phyloP scores from a whole-genome alignment of 2,888 invertebrate species.

The Fabriciana adippe region DNA sequence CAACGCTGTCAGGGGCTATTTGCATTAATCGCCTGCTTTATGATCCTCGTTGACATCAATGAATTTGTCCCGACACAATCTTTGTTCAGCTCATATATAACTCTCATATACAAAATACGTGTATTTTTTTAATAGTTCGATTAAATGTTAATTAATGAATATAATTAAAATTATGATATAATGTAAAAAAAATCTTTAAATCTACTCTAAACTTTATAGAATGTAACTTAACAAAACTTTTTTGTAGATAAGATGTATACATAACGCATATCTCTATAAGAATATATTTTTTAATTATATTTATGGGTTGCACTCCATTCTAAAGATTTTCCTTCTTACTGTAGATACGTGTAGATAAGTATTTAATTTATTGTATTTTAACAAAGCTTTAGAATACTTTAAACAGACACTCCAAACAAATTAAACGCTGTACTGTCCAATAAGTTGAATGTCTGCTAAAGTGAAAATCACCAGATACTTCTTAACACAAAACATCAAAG shows the following conservation, averaged over 20 bases:
- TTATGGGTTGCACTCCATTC: no score
- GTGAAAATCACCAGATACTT: slow-evolving; percentile 75
- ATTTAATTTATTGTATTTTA: neutral
- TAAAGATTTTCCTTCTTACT: no score
- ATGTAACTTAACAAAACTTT: no score
- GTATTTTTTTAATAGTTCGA: no score
- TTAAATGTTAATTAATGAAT: no score
- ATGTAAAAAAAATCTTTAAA: no score
- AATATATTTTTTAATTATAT: no score
- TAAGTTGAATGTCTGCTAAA: slow-evolving; percentile 49
- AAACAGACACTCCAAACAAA: slow-evolving; percentile 7
- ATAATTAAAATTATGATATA: no score
- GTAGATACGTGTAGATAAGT: no score
- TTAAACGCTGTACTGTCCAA: slow-evolving; percentile 32
- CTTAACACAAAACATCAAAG: slow-evolving; percentile 78
- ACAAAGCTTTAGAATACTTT: neutral
- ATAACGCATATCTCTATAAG: no score
- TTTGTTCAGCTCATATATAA: slow-evolving; percentile 42
- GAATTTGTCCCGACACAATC: slow-evolving; percentile 46
- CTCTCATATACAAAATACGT: neutral
- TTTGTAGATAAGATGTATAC: no score
- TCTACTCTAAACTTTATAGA: no score
- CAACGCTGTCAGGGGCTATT: slow-evolving; percentile 52
- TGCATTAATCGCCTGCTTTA: slow-evolving; percentile 68
- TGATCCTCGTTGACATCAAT: slow-evolving; percentile 54